Percentiles rank a stretch among this genome's conserved stretches.
These are phyloP conservation scores for Aegithalos caudatus DNA, from an alignment of 2,113 vertebrate genomes.

Conservation along the genomic window DNA sequence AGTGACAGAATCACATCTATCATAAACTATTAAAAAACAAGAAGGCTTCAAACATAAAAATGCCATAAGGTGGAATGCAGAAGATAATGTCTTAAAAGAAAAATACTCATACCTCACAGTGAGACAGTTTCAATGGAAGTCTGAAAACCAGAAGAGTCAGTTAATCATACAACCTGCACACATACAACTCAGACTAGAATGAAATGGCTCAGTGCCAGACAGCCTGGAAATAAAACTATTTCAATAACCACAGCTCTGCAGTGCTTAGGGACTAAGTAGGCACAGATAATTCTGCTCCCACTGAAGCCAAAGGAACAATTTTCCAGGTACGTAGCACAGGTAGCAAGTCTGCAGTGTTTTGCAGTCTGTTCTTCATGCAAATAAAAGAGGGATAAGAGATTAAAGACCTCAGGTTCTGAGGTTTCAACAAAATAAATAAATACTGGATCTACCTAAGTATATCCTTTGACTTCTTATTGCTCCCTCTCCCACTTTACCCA, in stretches of 20 bases:
- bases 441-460: background rate
- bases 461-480: background rate
- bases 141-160: background rate
- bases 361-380: background rate
- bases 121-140: background rate
- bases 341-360: background rate
- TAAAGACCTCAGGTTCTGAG: background rate
- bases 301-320: background rate
- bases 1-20: background rate
- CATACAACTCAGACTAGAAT: background rate
- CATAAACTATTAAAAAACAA: background rate
- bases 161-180: background rate
- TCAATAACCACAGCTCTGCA: background rate
- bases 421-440: background rate
- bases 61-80: background rate
- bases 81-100: background rate
- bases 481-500: background rate
- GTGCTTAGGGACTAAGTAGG: background rate
- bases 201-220: background rate
- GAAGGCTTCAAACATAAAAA: background rate
- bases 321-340: background rate
- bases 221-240: background rate
- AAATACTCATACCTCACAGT: background rate
- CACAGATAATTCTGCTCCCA: background rate
- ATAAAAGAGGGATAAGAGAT: background rate